Conservation (phyloP, 2,797 vertebrate species). For the Cyprinodon diabolis region DNA sequence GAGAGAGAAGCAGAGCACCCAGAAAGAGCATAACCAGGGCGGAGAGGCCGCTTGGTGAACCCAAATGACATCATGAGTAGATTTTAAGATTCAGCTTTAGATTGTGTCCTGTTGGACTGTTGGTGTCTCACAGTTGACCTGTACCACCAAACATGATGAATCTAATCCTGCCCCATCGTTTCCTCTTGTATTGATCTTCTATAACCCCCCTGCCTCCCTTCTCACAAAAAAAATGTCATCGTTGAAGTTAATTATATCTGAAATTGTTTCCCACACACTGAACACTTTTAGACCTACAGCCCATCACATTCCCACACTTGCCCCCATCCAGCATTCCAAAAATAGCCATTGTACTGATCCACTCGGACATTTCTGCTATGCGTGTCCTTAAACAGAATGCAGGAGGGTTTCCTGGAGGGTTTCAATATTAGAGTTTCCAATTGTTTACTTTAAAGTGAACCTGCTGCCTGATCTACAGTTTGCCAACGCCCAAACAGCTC, state of each 20-base stretch:
- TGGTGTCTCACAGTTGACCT: too few species aligned
- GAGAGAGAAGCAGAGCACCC: background rate
- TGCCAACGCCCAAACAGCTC: conserved; percentile 47
- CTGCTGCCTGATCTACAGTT: conserved; percentile 41
- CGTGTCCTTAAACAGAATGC: background rate
- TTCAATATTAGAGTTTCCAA: conserved; percentile 8
- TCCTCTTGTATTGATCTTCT: too few species aligned
- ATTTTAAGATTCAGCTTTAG: too few species aligned
- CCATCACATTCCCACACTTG: conserved; percentile 35
- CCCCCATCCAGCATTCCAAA: conserved; percentile 22
- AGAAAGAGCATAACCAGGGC: background rate
- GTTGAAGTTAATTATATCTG: background rate
- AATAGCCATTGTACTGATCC: conserved; percentile 30
- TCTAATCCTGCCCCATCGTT: too few species aligned
- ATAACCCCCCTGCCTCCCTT: too few species aligned
- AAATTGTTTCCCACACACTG: conserved; percentile 15
- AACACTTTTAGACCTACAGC: conserved; percentile 27
- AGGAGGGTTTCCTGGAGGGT: background rate
- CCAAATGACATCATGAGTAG: too few species aligned
- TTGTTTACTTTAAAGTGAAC: conserved; percentile 23
- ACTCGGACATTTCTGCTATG: conserved; percentile 16
- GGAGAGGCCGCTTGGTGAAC: background rate
- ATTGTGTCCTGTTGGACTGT: too few species aligned
- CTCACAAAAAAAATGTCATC: background rate
- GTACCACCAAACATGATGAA: too few species aligned